Base-by-base conservation (phyloP, 2,888 invertebrate genomes). In the Euclidia mi region DNA sequence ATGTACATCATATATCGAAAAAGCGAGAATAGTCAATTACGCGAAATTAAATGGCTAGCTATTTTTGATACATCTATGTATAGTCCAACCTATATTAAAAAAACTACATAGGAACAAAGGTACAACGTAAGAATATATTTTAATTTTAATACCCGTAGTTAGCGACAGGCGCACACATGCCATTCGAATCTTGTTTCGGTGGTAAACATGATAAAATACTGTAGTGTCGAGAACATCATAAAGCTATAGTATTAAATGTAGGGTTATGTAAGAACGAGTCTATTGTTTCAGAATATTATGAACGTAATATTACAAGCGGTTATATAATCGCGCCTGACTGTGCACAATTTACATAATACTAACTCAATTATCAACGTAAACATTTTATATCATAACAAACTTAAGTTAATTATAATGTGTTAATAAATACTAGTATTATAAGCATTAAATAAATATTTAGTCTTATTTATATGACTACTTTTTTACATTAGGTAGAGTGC, bases 381-480 rank as follows among this genome's bases (percentile, higher is more conserved):
- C 49, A 55, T 43, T 43, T 18, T 12, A 48, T 57, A 64, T 28
- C 40, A 31, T 62, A 67, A 63, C 58, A 67, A 66, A 60, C 59
- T 65, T 58, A 59, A n/a, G n/a, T 46, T 57, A 64, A 15, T 52
- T 57, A 51, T 48, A 34, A 47, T 59, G 7, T 29, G 59, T 50
- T 68, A 59, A 61, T 56, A 60, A 63, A 62, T 58, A 65, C 43
- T 66, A 59, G 65, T 64, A 65, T 62, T 45, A 51, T 66, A 53
- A 60, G 60, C 40, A 49, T 65, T 57, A 69, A 64, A 71, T 63
- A 57, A 68, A 68, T 71, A 66, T 62, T 65, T 65, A 71, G 59
- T 52, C 71, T 70, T 67, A 72, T 64, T 15, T 62, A 58, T 37
- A 56, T 66, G 74, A 71, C 65, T 71, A 62, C 32, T 53, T 55